These are phyloP conservation scores for Leucopternis melanops DNA, from an alignment of 2,113 vertebrate species.

Conservation along the genomic window DNA sequence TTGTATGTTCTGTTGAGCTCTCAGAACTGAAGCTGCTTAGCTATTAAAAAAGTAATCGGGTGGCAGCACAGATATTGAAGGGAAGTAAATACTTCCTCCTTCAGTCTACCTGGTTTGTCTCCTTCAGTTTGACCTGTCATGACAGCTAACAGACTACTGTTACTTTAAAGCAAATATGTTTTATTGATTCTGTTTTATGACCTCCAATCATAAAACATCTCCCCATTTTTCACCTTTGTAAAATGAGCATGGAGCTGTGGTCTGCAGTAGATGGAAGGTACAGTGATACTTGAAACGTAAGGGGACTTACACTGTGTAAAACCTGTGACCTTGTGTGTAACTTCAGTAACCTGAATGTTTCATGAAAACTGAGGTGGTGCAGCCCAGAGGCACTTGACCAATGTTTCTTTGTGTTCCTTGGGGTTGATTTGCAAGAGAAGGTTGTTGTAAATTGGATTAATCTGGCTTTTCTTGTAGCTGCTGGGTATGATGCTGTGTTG, in stretches of 20 bases:
- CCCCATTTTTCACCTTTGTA: background rate
- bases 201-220: background rate
- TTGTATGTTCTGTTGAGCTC: background rate
- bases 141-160: background rate
- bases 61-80: background rate
- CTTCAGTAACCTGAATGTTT: background rate
- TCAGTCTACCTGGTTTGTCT: background rate
- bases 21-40: background rate
- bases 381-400: background rate
- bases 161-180: background rate
- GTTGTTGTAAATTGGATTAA: background rate
- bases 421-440: background rate
- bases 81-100: background rate
- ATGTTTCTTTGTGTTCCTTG: background rate
- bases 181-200: background rate
- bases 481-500: background rate
- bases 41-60: background rate
- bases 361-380: background rate
- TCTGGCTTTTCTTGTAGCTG: background rate
- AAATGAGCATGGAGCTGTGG: background rate
- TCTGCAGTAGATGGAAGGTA: background rate
- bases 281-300: background rate
- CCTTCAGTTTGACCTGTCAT: background rate
- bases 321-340: background rate
- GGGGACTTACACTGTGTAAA: background rate